A percentile compares a stretch with the other conserved stretches of the same genome.
Conservation (phyloP, 2,888 invertebrate genomes). For the Rhopalosiphum nymphaeae region DNA sequence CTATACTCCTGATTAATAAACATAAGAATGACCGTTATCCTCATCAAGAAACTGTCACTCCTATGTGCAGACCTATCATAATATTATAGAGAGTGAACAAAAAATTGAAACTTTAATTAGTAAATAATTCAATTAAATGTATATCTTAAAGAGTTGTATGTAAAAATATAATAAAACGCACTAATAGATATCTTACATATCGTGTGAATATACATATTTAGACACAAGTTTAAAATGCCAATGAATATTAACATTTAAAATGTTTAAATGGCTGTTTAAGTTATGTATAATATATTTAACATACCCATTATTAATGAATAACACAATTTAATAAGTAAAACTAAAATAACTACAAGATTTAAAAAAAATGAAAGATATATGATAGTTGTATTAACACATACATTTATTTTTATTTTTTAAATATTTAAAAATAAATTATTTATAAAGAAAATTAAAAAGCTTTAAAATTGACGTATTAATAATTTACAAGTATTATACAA, state of each 20-base stretch:
- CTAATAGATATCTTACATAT: background rate
- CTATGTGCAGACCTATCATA: background rate
- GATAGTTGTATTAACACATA: background rate
- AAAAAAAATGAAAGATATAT: background rate
- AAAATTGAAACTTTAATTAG: background rate
- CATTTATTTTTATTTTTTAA: background rate
- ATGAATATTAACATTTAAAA: background rate
- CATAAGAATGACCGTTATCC: background rate
- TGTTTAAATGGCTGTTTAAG: background rate
- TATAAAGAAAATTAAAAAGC: background rate
- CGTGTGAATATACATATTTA: background rate
- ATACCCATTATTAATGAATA: background rate
- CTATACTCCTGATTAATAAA: background rate
- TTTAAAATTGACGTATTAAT: background rate
- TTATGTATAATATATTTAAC: background rate
- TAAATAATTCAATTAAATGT: background rate
- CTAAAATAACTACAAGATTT: background rate
- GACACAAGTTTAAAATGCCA: background rate
- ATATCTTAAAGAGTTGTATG: background rate
- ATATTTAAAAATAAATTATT: background rate
- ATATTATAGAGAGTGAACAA: background rate
- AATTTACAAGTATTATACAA: background rate
- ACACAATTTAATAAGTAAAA: background rate
- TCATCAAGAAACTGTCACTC: background rate
- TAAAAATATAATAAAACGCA: background rate